Conservation (phyloP, 2,797 vertebrate species). For the Tangara arthus region DNA sequence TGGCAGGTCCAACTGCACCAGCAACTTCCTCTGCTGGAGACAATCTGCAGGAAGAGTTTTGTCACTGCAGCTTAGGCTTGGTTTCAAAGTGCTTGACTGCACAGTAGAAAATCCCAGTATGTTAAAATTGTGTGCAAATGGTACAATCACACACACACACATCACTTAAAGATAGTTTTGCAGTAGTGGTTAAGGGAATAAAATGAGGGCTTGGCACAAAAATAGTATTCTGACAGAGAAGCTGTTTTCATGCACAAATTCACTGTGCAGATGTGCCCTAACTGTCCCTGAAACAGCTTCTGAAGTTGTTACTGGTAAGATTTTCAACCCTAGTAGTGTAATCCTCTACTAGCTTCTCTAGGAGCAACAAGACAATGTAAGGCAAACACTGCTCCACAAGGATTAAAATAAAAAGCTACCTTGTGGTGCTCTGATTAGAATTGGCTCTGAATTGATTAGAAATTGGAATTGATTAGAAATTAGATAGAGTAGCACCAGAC, state of each 20-base stretch:
- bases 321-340: not conserved
- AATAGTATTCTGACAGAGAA: not conserved
- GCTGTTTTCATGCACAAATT: not conserved
- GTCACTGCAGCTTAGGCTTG: not conserved
- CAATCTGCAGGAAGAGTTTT: not conserved
- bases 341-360: not conserved
- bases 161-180: not conserved
- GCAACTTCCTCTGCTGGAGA: not conserved
- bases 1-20: not conserved
- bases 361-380: not conserved
- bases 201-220: not conserved
- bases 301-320: not conserved
- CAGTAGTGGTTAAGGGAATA: not conserved
- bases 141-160: no score
- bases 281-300: not conserved
- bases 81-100: not conserved
- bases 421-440: not conserved
- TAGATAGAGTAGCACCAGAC: not conserved
- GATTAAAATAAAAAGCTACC: not conserved
- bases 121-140: not conserved
- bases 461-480: not conserved
- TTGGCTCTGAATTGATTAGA: not conserved
- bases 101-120: not conserved
- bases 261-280: not conserved
- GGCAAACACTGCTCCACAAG: not conserved